Conservation (phyloP, 2,888 invertebrate genomes). For the Scrobipalpa costella region DNA sequence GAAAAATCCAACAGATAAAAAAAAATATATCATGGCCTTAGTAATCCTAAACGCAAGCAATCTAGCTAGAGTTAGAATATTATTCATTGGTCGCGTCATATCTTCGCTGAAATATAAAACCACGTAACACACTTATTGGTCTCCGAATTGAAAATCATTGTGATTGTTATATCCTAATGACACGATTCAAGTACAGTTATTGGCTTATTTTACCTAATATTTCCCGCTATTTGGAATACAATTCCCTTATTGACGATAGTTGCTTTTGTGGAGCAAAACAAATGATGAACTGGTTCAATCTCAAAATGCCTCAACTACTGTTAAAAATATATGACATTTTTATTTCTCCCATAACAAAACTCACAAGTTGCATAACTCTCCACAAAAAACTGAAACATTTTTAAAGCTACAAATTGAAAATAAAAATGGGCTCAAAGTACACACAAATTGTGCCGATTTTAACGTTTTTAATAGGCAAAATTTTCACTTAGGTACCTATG, state of each 20-base stretch:
- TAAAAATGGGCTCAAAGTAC: too few species aligned
- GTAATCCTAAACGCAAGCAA: constrained; percentile 6
- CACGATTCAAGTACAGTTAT: background rate
- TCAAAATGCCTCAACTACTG: too few species aligned
- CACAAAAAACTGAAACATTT: too few species aligned
- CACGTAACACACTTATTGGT: constrained; percentile 38
- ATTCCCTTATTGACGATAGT: background rate
- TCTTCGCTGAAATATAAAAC: constrained; percentile 38
- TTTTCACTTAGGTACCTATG: background rate
- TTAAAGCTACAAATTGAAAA: too few species aligned
- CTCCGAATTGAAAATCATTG: constrained; percentile 36
- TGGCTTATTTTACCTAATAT: background rate
- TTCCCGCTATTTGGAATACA: background rate
- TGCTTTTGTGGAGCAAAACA: too few species aligned
- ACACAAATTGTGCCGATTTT: too few species aligned
- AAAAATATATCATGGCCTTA: background rate
- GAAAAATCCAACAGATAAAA: too few species aligned
- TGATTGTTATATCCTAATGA: constrained; percentile 13
- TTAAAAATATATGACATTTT: too few species aligned
- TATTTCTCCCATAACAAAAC: too few species aligned
- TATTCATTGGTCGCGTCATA: constrained; percentile 13
- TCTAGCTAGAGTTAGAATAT: constrained; percentile 5
- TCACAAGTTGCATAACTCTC: too few species aligned
- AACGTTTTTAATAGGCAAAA: background rate
- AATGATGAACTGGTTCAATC: too few species aligned